These are phyloP conservation scores for Scaptodrosophila lebanonensis DNA, from an alignment of 1,140 invertebrate genomes.

Conservation along the genomic window DNA sequence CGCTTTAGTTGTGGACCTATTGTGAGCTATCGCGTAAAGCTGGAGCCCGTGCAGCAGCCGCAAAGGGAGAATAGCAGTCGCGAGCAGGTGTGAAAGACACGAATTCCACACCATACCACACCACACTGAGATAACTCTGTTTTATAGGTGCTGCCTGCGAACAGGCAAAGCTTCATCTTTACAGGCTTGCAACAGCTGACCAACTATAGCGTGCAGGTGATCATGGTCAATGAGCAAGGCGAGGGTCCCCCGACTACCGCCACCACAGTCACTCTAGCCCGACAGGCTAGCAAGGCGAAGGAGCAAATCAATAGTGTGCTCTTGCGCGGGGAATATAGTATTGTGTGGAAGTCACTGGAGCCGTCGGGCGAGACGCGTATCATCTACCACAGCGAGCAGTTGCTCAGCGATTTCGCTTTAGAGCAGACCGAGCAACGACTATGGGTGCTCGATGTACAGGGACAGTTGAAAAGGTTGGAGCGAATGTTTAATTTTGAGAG, in stretches of 20 bases:
- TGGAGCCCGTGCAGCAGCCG: slow-evolving; percentile 78
- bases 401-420: slow-evolving; percentile 82
- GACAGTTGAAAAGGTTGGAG: slow-evolving; percentile 42
- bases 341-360: slow-evolving; percentile 83
- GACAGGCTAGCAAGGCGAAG: slow-evolving; percentile 71
- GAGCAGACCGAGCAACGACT: slow-evolving; percentile 84
- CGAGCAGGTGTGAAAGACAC: slow-evolving; percentile 29
- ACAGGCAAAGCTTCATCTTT: slow-evolving; percentile 80
- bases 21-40: slow-evolving; percentile 80
- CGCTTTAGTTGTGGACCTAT: slow-evolving; percentile 91
- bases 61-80: slow-evolving; percentile 8
- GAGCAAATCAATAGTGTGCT: slow-evolving; percentile 80
- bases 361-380: slow-evolving; percentile 79
- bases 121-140: no score
- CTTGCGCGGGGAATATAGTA: slow-evolving; percentile 82
- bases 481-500: no score
- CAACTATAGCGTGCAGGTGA: slow-evolving; percentile 86
- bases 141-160: slow-evolving; percentile 25
- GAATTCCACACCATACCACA: not conserved
- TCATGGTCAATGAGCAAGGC: slow-evolving; percentile 88
- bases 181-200: slow-evolving; percentile 85
- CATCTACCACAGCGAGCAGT: slow-evolving; percentile 29
- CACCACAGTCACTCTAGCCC: slow-evolving; percentile 78
- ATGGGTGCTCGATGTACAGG: slow-evolving; percentile 83
- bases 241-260: slow-evolving; percentile 81